A percentile compares a stretch with the other conserved stretches of the same genome.
phyloP scores from a whole-genome alignment of 2,888 invertebrate genomes.

The Deroplatys truncata region DNA sequence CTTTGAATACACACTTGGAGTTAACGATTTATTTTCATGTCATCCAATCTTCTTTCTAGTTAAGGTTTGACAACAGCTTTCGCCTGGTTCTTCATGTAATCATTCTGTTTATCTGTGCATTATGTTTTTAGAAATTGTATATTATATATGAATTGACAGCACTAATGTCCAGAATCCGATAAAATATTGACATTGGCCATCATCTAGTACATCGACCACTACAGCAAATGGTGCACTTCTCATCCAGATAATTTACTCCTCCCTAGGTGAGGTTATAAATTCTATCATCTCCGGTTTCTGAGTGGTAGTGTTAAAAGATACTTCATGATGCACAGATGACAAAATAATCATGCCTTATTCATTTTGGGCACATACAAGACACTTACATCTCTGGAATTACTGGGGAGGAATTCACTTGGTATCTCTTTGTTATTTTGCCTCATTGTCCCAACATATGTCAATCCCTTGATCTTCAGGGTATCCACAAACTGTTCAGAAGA shows the following conservation, averaged over 20 bases:
- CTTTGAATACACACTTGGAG: neutral
- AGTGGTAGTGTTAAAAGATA: too few relatives aligned
- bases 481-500: too few relatives aligned
- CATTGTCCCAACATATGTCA: constrained; percentile 20
- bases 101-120: neutral
- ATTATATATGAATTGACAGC: neutral
- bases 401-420: constrained; percentile 35
- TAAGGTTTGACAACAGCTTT: constrained; percentile 3
- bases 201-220: constrained; percentile 32
- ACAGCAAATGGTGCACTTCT: constrained; percentile 35
- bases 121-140: neutral
- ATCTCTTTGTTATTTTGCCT: constrained; percentile 31
- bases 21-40: neutral
- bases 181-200: constrained; percentile 35
- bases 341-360: constrained; percentile 32
- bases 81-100: constrained; percentile 11
- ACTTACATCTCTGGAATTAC: constrained; percentile 27
- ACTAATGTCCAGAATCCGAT: constrained; percentile 29
- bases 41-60: neutral
- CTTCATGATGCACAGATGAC: too few relatives aligned
- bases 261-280: constrained; percentile 36
- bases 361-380: constrained; percentile 31
- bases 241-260: constrained; percentile 33
- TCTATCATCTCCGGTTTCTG: too few relatives aligned
- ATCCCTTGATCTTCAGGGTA: too few relatives aligned